These are phyloP conservation scores for Drosophila emarginata DNA, from an alignment of 2,888 invertebrate genomes.

Conservation along the genomic window DNA sequence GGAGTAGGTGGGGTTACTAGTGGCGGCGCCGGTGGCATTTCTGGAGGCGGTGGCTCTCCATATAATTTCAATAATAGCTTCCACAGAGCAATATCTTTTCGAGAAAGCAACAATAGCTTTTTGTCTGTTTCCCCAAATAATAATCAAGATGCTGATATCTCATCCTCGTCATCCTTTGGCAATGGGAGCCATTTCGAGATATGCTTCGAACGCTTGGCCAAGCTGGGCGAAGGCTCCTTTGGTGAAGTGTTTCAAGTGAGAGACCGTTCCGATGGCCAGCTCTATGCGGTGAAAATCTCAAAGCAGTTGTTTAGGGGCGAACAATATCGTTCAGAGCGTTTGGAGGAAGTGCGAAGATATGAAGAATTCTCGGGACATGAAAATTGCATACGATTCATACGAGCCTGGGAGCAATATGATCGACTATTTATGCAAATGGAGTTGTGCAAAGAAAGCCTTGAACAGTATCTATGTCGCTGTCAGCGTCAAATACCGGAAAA, in stretches of 20 bases:
- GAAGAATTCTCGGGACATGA: conserved; percentile 87
- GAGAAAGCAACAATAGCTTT: conserved; percentile 54
- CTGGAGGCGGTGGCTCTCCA: neutral
- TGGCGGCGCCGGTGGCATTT: conserved; percentile 31
- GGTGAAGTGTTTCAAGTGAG: conserved; percentile 88
- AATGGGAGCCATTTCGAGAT: conserved; percentile 86
- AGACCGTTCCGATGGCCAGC: conserved; percentile 86
- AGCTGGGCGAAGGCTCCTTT: conserved; percentile 89
- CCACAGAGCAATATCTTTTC: conserved; percentile 80
- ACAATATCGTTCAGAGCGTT: conserved; percentile 84
- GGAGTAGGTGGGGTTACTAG: conserved; percentile 22
- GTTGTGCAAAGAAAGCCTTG: conserved; percentile 86
- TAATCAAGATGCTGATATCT: neutral
- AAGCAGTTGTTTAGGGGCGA: conserved; percentile 85
- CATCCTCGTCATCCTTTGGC: conserved; percentile 69
- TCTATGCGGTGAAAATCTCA: conserved; percentile 89
- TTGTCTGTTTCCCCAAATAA: conserved; percentile 69
- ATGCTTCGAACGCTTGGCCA: conserved; percentile 85
- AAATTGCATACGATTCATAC: conserved; percentile 86
- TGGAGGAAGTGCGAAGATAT: conserved; percentile 87
- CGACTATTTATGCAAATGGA: conserved; percentile 88
- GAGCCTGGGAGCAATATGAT: conserved; percentile 89
- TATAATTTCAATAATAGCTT: conserved; percentile 52
- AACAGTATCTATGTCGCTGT: conserved; percentile 84
- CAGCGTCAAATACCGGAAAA: conserved; percentile 85